A percentile compares a stretch with the other conserved stretches of the same genome.
phyloP scores from a whole-genome alignment of 2,888 invertebrate genomes.

The Kryphioiulus occultus region DNA sequence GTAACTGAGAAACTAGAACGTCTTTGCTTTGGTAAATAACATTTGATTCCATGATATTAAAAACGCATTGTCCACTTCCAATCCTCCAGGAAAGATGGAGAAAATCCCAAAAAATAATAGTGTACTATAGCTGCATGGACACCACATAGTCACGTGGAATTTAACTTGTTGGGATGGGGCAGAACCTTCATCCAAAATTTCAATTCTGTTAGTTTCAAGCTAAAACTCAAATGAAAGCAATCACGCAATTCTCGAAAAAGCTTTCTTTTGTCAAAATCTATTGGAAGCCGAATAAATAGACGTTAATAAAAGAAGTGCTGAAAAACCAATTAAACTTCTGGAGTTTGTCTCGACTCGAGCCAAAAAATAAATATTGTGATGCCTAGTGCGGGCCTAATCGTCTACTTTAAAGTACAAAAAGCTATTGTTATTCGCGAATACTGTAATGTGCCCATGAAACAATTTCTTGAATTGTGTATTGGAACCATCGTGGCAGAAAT shows the following conservation, averaged over 20 bases:
- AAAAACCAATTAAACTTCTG: slow-evolving; percentile 12
- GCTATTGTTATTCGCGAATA: background rate
- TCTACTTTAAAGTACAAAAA: background rate
- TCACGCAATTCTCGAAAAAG: background rate
- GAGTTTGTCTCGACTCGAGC: background rate
- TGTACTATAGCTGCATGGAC: no score
- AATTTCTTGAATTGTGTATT: background rate
- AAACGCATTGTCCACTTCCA: no score
- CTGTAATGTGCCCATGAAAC: no score
- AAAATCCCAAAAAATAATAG: no score
- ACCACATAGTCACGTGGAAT: background rate
- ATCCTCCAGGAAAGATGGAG: no score
- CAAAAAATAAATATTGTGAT: background rate
- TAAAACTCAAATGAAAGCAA: slow-evolving; percentile 1
- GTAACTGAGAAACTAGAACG: no score
- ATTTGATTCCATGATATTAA: no score
- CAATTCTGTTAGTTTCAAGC: background rate
- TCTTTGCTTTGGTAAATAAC: no score
- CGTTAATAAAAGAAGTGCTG: background rate
- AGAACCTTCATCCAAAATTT: slow-evolving; percentile 4
- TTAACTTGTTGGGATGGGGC: background rate
- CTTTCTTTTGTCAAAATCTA: background rate
- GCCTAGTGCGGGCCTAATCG: background rate
- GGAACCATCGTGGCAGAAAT: background rate
- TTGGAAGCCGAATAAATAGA: background rate